Evolutionary conservation across 2,797 vertebrate genomes (phyloP).

Genomic region (Carduelis carduelis): DNA sequence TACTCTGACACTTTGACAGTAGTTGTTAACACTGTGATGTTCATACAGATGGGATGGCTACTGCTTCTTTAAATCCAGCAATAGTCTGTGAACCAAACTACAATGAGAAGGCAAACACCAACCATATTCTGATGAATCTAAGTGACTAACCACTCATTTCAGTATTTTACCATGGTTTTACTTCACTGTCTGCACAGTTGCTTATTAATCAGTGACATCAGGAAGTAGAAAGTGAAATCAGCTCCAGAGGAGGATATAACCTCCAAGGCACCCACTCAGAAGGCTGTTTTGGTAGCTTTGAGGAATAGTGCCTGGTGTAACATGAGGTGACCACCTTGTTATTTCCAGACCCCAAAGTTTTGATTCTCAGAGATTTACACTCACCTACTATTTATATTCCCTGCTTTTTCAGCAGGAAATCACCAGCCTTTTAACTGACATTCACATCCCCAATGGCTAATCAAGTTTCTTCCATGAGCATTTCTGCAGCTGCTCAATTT

Average conservation of each 20-base stretch:
- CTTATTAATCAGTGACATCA: background rate
- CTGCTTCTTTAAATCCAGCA: background rate
- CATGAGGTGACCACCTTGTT: background rate
- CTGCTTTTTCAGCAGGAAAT: background rate
- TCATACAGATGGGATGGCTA: background rate
- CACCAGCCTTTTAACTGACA: background rate
- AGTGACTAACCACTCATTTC: background rate
- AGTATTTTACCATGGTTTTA: background rate
- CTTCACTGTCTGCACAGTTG: background rate
- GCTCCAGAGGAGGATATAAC: background rate
- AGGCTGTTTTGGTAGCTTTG: background rate
- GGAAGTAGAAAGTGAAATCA: background rate
- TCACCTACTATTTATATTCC: background rate
- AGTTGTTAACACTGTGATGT: background rate
- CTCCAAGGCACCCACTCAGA: background rate
- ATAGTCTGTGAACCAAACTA: background rate
- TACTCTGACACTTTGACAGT: background rate
- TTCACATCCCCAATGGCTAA: background rate
- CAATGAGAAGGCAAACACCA: background rate
- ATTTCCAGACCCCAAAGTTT: background rate
- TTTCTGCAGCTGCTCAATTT: background rate
- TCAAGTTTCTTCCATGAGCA: background rate
- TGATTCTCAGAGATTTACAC: background rate
- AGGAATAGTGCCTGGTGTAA: background rate
- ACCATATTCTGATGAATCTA: background rate